phyloP scores from a whole-genome alignment of 2,888 invertebrate species.

The Cosmopolites sordidus region DNA sequence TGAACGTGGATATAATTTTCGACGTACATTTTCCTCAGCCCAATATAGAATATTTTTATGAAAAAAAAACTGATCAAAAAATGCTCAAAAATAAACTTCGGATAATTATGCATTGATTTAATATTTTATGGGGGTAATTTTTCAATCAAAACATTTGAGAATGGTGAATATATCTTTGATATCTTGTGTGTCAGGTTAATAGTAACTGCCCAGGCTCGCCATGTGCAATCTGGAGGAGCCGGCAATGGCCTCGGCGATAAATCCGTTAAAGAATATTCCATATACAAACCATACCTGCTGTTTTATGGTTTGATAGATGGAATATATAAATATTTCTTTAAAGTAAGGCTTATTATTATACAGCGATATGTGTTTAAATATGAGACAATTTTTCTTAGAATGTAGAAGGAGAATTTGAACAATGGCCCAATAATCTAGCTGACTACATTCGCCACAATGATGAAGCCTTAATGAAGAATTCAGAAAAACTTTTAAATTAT shows the following conservation, averaged over 20 bases:
- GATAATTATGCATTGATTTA: too few relatives aligned
- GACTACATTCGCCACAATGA: conserved; percentile 94
- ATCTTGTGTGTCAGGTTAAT: conserved; percentile 54
- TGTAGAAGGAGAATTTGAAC: conserved; percentile 69
- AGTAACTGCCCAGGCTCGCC: conserved; percentile 72
- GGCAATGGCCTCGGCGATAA: conserved; percentile 53
- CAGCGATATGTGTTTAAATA: too few relatives aligned
- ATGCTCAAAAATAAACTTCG: too few relatives aligned
- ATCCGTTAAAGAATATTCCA: conserved; percentile 62
- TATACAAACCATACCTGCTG: conserved; percentile 82
- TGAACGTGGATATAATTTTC: too few relatives aligned
- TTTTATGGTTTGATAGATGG: conserved; percentile 83
- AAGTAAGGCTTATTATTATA: conserved; percentile 52
- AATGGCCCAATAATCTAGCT: conserved; percentile 86
- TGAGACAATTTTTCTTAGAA: conserved; percentile 53
- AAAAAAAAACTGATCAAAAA: too few relatives aligned
- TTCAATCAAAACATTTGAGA: too few relatives aligned
- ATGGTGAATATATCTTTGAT: too few relatives aligned
- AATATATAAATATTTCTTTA: conserved; percentile 81
- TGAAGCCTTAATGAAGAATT: conserved; percentile 81
- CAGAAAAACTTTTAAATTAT: conserved; percentile 73
- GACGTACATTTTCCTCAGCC: too few relatives aligned
- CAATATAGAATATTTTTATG: too few relatives aligned
- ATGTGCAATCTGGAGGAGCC: conserved; percentile 60
- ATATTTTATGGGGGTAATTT: too few relatives aligned